These are phyloP conservation scores for Hoplodrina blanda DNA, from an alignment of 2,888 invertebrate genomes.

Conservation along the genomic window DNA sequence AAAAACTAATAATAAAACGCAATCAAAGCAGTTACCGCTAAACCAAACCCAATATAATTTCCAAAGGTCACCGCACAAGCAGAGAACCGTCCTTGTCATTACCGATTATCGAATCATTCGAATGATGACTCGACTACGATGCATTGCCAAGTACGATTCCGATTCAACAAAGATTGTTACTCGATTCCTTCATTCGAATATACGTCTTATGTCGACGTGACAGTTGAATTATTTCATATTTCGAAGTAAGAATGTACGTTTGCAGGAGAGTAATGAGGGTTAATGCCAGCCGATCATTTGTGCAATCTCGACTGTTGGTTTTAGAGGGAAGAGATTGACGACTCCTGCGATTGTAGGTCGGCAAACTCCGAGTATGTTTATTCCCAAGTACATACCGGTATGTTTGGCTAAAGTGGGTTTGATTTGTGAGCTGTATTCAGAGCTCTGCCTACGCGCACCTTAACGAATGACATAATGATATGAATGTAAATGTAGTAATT, in stretches of 20 bases:
- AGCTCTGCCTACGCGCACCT: constrained; percentile 75
- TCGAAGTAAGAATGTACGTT: constrained; percentile 64
- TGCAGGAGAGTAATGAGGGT: constrained; percentile 83
- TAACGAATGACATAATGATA: constrained; percentile 77
- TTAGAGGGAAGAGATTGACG: constrained; percentile 83
- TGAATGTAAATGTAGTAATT: constrained; percentile 74
- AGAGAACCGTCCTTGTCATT: constrained; percentile 78
- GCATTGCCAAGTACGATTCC: constrained; percentile 72
- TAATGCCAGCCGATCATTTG: constrained; percentile 85
- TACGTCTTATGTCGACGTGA: constrained; percentile 56
- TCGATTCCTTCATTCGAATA: constrained; percentile 59
- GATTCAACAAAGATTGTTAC: constrained; percentile 70
- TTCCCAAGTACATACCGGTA: constrained; percentile 65
- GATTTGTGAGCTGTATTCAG: constrained; percentile 77
- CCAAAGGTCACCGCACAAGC: constrained; percentile 79
- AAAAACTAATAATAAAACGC: constrained; percentile 64
- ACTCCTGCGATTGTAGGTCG: constrained; percentile 79
- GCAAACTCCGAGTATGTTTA: constrained; percentile 76
- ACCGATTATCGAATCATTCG: constrained; percentile 83
- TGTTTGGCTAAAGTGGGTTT: constrained; percentile 78
- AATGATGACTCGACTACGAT: constrained; percentile 75
- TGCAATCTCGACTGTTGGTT: constrained; percentile 88
- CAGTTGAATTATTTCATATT: constrained; percentile 63
- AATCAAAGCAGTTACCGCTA: constrained; percentile 63
- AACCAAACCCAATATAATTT: constrained; percentile 66